Conservation (phyloP, 1,140 invertebrate genomes). For the Neomicropteryx cornuta region DNA sequence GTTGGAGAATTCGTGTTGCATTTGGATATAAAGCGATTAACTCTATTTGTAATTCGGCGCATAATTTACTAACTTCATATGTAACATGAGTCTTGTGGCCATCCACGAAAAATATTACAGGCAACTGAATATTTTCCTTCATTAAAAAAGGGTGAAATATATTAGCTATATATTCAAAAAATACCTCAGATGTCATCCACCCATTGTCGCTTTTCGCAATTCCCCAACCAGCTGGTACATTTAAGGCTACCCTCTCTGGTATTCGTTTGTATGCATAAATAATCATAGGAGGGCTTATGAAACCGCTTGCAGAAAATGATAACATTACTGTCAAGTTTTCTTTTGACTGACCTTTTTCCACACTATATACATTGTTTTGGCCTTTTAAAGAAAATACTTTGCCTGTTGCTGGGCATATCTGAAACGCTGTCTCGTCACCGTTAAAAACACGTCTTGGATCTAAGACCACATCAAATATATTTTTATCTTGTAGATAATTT, state of each 20-base stretch:
- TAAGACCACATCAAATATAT: constrained; percentile 16
- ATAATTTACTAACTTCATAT: constrained; percentile 17
- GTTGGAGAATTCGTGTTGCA: constrained; percentile 23
- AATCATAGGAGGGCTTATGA: constrained; percentile 17
- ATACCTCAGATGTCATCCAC: constrained; percentile 25
- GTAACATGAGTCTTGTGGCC: constrained; percentile 25
- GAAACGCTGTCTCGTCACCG: constrained; percentile 26
- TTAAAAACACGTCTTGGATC: constrained; percentile 23
- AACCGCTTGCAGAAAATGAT: constrained; percentile 17
- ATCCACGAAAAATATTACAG: constrained; percentile 26
- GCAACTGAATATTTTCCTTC: constrained; percentile 17
- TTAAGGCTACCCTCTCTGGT: constrained; percentile 12
- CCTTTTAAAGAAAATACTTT: constrained; percentile 20
- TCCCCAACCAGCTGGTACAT: constrained; percentile 20
- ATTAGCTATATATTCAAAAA: constrained; percentile 23
- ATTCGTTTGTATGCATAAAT: constrained; percentile 20
- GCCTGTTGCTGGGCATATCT: constrained; percentile 20
- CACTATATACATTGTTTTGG: constrained; percentile 21
- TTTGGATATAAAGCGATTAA: constrained; percentile 25
- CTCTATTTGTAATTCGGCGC: constrained; percentile 19
- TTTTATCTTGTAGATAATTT: constrained; percentile 16
- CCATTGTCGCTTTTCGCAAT: constrained; percentile 21
- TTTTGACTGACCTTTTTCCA: constrained; percentile 19
- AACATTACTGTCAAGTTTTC: constrained; percentile 21
- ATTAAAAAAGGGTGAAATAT: constrained; percentile 18